A percentile compares a stretch with the other conserved stretches of the same genome.
These are phyloP conservation scores for Irena cyanogastra DNA, from an alignment of 2,113 vertebrate genomes.

Conservation along the genomic window DNA sequence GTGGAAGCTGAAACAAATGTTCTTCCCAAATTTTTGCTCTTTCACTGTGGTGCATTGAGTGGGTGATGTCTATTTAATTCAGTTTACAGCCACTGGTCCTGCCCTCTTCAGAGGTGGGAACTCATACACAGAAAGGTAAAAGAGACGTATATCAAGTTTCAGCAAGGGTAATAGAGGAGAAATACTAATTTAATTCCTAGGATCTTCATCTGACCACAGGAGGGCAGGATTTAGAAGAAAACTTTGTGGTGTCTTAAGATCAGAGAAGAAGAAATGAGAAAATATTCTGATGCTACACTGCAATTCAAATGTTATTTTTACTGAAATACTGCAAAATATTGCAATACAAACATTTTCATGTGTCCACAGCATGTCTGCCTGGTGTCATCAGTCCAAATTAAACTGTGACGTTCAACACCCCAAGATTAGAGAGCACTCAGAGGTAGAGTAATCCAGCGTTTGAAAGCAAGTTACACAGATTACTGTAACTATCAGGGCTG, in stretches of 20 bases:
- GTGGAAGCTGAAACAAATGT: background rate
- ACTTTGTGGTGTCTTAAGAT: background rate
- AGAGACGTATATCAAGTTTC: rapidly evolving
- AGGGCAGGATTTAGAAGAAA: background rate
- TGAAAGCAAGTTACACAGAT: background rate
- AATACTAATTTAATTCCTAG: background rate
- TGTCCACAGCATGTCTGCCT: background rate
- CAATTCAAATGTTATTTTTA: background rate
- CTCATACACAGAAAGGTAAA: background rate
- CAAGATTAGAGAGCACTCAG: background rate
- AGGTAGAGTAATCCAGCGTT: background rate
- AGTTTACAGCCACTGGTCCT: background rate
- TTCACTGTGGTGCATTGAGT: background rate
- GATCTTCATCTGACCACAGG: background rate
- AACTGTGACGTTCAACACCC: background rate
- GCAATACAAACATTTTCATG: background rate
- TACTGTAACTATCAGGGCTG: background rate
- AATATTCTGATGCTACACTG: background rate
- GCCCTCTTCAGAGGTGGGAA: background rate
- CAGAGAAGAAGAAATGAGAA: background rate
- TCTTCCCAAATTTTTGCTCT: background rate
- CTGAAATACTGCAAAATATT: background rate
- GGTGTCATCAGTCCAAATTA: background rate
- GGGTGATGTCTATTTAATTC: background rate
- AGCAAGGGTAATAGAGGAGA: background rate